Evolutionary conservation across 1,140 invertebrate genomes (phyloP).

Genomic region (Heliothis subflexa): DNA sequence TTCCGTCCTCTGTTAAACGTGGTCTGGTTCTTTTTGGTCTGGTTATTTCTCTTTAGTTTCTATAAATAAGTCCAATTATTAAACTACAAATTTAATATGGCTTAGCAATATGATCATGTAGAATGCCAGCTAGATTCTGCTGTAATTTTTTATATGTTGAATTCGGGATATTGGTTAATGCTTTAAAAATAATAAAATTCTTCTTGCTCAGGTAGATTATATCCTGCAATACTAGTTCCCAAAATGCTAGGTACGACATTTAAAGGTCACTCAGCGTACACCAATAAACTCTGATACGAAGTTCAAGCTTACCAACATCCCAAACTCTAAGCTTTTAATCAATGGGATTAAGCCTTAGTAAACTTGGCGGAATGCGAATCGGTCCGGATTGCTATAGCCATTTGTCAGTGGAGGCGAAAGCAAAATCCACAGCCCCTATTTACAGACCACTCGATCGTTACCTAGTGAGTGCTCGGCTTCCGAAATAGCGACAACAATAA

Average conservation of each 20-base stretch:
- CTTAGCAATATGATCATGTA: no score
- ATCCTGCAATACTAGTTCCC: neutral
- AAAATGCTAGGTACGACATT: neutral
- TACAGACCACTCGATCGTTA: conserved; percentile 58
- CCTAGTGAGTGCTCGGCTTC: conserved; percentile 48
- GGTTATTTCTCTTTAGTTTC: no score
- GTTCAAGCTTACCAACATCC: conserved; percentile 34
- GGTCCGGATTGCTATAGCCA: conserved; percentile 52
- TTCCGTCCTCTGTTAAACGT: no score
- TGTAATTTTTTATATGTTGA: no score
- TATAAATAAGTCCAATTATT: no score
- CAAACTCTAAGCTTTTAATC: conserved; percentile 57
- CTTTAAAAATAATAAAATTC: no score
- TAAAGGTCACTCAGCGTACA: conserved; percentile 8
- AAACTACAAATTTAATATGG: no score
- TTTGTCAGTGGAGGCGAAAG: conserved; percentile 59
- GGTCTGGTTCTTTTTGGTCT: no score
- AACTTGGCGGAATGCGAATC: conserved; percentile 47
- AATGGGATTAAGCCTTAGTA: conserved; percentile 52
- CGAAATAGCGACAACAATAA: conserved; percentile 49
- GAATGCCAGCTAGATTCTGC: no score
- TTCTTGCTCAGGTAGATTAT: neutral
- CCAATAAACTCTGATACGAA: conserved; percentile 37
- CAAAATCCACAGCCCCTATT: conserved; percentile 60
- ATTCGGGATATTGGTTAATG: no score